These are phyloP conservation scores for Labrus mixtus DNA, from an alignment of 2,113 vertebrate species.

Conservation along the genomic window DNA sequence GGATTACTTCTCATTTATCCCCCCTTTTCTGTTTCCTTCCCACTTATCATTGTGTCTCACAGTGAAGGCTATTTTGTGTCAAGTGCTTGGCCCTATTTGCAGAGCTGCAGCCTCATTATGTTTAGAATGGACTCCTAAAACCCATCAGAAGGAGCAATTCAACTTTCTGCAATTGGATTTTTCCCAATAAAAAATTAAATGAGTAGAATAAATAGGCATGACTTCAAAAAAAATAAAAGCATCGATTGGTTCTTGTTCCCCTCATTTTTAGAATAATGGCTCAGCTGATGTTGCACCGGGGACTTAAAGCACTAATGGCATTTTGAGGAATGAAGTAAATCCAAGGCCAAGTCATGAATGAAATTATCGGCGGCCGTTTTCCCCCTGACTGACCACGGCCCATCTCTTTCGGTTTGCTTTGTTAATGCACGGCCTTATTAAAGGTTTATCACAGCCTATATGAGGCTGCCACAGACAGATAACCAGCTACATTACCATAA, in stretches of 20 bases:
- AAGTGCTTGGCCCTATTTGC: constrained; percentile 51
- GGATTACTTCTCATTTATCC: constrained; percentile 54
- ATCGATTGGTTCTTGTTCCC: neutral
- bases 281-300: constrained; percentile 6
- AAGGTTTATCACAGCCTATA: constrained; percentile 35
- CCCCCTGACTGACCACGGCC: constrained; percentile 29
- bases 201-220: constrained; percentile 29
- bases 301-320: constrained; percentile 32
- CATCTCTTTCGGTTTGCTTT: constrained; percentile 7
- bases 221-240: constrained; percentile 33
- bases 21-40: constrained; percentile 24
- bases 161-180: constrained; percentile 46
- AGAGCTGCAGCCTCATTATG: constrained; percentile 58
- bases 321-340: constrained; percentile 36
- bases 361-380: constrained; percentile 45
- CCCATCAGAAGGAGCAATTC: constrained; percentile 47
- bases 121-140: constrained; percentile 32
- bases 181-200: constrained; percentile 45
- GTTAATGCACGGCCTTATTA: constrained; percentile 38
- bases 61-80: constrained; percentile 60
- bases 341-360: constrained; percentile 41
- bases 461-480: constrained; percentile 50
- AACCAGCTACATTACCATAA: constrained; percentile 46
- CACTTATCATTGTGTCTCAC: constrained; percentile 44
- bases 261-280: constrained; percentile 7